phyloP scores from a whole-genome alignment of 2,113 vertebrate species.

The Martes martes region DNA sequence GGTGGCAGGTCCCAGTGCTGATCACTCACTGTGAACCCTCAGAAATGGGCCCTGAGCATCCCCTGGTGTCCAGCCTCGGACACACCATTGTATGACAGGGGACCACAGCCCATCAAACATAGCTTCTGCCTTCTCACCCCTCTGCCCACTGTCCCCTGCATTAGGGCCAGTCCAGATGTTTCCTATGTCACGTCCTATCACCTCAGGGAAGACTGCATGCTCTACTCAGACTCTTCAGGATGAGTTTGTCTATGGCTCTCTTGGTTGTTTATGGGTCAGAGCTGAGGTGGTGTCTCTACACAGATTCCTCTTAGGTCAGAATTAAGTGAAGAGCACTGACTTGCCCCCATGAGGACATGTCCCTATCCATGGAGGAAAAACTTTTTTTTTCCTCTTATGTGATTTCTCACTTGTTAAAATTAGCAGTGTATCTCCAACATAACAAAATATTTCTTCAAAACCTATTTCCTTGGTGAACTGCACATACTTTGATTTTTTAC shows the following conservation, averaged over 20 bases:
- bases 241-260: not conserved
- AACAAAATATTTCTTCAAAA: too few relatives aligned
- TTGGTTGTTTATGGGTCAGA: not conserved
- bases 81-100: not conserved
- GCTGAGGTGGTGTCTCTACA: too few relatives aligned
- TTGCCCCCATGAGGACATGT: too few relatives aligned
- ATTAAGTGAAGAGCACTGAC: not conserved
- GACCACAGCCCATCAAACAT: not conserved
- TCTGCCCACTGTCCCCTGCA: not conserved
- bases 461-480: too few relatives aligned
- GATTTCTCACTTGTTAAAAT: not conserved
- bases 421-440: too few relatives aligned
- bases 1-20: not conserved
- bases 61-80: not conserved
- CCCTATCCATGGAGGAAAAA: not conserved
- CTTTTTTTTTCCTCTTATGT: not conserved
- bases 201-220: not conserved
- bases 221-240: not conserved
- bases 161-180: not conserved
- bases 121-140: not conserved
- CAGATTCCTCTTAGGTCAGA: not conserved
- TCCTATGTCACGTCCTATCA: not conserved
- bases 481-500: too few relatives aligned
- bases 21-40: not conserved
- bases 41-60: accelerated